A percentile compares a stretch with the other conserved stretches of the same genome.
These are phyloP conservation scores for Callosobruchus maculatus DNA, from an alignment of 2,888 invertebrate genomes.

Conservation along the genomic window DNA sequence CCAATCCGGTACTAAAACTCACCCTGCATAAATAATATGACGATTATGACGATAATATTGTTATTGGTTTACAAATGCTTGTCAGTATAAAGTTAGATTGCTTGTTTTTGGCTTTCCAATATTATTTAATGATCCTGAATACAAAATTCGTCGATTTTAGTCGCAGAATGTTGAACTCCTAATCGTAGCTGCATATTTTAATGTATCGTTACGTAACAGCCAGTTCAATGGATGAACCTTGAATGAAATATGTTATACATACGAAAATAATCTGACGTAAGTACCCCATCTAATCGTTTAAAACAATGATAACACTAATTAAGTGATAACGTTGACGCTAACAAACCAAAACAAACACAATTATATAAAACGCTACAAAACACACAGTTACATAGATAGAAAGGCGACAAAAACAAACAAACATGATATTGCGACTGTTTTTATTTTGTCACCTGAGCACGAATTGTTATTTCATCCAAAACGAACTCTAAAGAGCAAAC, in stretches of 20 bases:
- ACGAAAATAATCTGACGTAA: background rate
- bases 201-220: background rate
- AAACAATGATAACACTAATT: background rate
- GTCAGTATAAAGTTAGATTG: no score
- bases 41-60: no score
- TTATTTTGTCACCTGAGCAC: background rate
- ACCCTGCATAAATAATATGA: no score
- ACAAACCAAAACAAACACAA: background rate
- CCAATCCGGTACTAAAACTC: no score
- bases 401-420: background rate
- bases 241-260: background rate
- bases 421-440: background rate
- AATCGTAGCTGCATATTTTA: background rate
- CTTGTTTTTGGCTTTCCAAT: no score
- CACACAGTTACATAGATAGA: background rate
- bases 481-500: no score
- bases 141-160: no score
- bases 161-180: background rate
- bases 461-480: no score
- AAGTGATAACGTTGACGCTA: background rate
- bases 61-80: no score
- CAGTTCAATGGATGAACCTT: background rate
- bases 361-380: no score
- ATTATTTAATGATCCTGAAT: no score
- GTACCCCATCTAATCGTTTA: background rate